Evolutionary conservation across 2,888 invertebrate species (phyloP), one percentile per base, ranked within the genome.

Genomic region (Unio pictorum): DNA sequence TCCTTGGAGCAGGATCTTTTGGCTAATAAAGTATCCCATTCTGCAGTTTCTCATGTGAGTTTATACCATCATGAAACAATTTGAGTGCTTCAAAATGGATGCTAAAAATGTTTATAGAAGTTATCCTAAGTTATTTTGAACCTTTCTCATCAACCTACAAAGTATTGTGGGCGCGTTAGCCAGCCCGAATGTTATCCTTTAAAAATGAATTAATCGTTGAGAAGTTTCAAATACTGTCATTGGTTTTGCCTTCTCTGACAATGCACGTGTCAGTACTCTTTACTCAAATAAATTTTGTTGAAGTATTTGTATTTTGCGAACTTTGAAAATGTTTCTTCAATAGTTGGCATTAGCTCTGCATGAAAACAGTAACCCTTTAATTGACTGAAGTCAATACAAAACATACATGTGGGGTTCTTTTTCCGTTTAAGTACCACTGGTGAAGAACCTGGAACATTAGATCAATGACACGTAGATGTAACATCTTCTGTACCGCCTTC

Each of bases 401-500:
- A 66, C 59, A 60, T 34, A 18, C 28, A 55, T 7, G 66, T 66
- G 18, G 23, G 1, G n/a, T 66, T 55, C 60, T 66, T 60, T 66
- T 66, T 55, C 58, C 45, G 8, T 45, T 23, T 4, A 66, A 60
- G 6, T 60, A 59, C 8, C 55, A 55, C 17, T 30, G 64, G 67
- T 5, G 55, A 56, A 17, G 57, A 54, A 23, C 54, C 64, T 6
- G 71, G 67, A 58, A 28, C 30, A 23, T 61, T 56, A 58, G 67
- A 26, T 71, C 64, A 26, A 71, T 64, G 15, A 71, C n/a, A 4
- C 55, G 61, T 45, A 71, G 26, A 7, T 67, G 55, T 55, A 71
- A 26, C 67, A 71, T 71, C 26, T 71, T 67, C n/a, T n/a, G n/a
- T n/a, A n/a, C n/a, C n/a, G n/a, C n/a, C n/a, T 64, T 65, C 23